phyloP scores from a whole-genome alignment of 2,797 vertebrate genomes.

The Gobionotothen gibberifrons region DNA sequence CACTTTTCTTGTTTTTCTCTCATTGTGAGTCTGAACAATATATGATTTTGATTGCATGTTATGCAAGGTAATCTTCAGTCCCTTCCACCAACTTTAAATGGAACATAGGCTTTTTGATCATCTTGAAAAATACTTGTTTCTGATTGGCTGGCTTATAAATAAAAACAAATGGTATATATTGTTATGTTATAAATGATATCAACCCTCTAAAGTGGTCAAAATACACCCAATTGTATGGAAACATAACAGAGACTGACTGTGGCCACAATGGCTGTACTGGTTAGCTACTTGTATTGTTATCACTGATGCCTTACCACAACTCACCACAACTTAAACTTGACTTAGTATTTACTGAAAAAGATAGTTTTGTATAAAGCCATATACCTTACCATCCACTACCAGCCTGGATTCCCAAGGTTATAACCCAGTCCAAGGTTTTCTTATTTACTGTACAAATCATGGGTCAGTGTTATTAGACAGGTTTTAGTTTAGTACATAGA shows the following conservation, averaged over 20 bases:
- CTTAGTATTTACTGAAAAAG: neutral
- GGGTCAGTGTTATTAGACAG: neutral
- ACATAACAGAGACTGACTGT: no score
- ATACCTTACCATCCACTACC: neutral
- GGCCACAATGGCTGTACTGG: no score
- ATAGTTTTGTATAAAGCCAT: neutral
- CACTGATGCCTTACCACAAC: neutral
- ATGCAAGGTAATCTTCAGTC: neutral
- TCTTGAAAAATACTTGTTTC: neutral
- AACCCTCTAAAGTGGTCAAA: no score
- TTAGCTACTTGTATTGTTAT: neutral
- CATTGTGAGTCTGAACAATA: neutral
- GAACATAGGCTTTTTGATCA: no score
- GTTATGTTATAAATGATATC: no score
- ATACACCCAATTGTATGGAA: no score
- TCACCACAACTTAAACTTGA: neutral
- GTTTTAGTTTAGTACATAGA: neutral
- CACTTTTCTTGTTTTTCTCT: neutral
- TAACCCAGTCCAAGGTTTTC: neutral
- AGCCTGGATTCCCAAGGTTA: neutral
- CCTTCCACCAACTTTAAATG: neutral
- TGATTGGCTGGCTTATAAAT: neutral
- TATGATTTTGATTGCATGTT: neutral
- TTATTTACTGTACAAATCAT: conserved; percentile 7
- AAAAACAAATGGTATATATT: neutral